These are phyloP conservation scores for Galaxias olidus DNA, from an alignment of 2,797 vertebrate species.

Conservation along the genomic window DNA sequence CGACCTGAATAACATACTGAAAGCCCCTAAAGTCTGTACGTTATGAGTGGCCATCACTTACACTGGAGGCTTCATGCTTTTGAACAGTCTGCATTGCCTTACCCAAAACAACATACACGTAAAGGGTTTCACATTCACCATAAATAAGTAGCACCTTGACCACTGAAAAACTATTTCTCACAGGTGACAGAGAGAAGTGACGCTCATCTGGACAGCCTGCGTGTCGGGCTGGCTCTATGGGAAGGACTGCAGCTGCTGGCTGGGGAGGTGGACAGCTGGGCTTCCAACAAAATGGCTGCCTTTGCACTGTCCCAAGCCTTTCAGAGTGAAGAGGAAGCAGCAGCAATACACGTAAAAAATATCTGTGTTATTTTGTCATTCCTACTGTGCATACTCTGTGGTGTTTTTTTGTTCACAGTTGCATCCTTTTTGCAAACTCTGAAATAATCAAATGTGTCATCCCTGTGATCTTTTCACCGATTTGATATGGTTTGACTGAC, in stretches of 20 bases:
- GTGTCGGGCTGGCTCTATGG: constrained; percentile 82
- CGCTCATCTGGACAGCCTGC: constrained; percentile 81
- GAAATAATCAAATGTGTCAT: background rate
- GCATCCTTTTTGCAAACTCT: too few species aligned
- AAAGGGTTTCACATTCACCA: too few species aligned
- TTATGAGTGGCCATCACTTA: too few species aligned
- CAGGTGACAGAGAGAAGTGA: constrained; percentile 90
- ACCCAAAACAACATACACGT: too few species aligned
- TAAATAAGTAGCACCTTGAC: too few species aligned
- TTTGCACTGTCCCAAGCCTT: constrained; percentile 66
- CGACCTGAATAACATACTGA: too few species aligned
- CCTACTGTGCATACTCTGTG: too few species aligned
- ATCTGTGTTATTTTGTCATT: background rate
- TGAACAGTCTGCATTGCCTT: too few species aligned
- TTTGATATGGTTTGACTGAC: background rate
- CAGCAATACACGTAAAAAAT: constrained; percentile 75
- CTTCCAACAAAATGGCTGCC: constrained; percentile 54
- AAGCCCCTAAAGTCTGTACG: too few species aligned
- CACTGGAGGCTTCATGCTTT: too few species aligned
- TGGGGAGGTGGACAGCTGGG: constrained; percentile 77
- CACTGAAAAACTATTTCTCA: background rate
- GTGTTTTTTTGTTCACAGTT: too few species aligned
- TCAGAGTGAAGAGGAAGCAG: constrained; percentile 71
- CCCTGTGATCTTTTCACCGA: background rate
- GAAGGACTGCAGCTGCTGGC: constrained; percentile 82